A percentile compares a stretch with the other conserved stretches of the same genome.
phyloP scores from a whole-genome alignment of 2,113 vertebrate genomes.

The Apus apus region DNA sequence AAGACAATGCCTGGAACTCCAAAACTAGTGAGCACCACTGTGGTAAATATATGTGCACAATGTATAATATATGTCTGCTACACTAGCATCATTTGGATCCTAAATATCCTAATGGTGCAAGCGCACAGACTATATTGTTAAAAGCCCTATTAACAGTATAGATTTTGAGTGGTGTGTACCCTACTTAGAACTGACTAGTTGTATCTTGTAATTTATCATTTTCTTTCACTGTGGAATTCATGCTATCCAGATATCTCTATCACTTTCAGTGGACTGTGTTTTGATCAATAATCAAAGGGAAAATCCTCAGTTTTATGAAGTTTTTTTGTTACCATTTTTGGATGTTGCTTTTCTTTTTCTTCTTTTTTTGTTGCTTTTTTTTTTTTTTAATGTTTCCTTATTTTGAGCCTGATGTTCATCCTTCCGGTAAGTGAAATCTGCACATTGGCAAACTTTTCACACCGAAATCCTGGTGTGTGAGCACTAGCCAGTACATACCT shows the following conservation, averaged over 20 bases:
- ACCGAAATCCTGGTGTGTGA: not conserved
- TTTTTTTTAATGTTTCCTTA: not conserved
- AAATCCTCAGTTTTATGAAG: not conserved
- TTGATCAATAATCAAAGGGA: not conserved
- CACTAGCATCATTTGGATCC: not conserved
- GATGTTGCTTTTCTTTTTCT: not conserved
- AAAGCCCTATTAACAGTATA: not conserved
- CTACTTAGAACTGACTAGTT: not conserved
- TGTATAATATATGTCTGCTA: not conserved
- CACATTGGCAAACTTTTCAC: not conserved
- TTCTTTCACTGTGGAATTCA: not conserved
- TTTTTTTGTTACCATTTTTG: not conserved
- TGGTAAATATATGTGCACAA: not conserved
- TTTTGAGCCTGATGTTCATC: not conserved
- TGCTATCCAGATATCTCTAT: slow-evolving; percentile 71
- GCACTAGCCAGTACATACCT: not conserved
- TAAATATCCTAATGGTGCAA: not conserved
- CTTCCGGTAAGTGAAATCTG: slow-evolving; percentile 38
- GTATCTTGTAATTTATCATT: not conserved
- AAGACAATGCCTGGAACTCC: slow-evolving; percentile 13
- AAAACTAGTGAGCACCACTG: not conserved
- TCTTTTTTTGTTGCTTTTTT: too few relatives aligned
- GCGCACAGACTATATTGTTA: not conserved
- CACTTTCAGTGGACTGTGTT: slow-evolving; percentile 60
- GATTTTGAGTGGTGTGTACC: not conserved